These are phyloP conservation scores for Allophyes oxyacanthae DNA, from an alignment of 2,888 invertebrate species.

Conservation along the genomic window DNA sequence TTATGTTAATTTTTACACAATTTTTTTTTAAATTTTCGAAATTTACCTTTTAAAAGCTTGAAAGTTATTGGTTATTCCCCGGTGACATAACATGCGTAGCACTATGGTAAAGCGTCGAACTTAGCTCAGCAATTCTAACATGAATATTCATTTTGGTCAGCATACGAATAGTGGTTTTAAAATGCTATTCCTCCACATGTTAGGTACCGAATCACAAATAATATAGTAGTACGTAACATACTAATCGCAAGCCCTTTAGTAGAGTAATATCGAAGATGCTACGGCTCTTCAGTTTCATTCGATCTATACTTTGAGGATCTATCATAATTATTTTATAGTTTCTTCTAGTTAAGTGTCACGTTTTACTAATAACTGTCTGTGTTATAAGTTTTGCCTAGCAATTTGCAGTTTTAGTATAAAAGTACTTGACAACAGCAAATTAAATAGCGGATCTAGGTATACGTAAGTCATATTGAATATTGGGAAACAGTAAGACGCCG, in stretches of 20 bases:
- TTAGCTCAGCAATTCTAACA: constrained; percentile 55
- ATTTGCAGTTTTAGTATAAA: no score
- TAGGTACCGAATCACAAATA: constrained; percentile 33
- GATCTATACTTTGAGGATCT: no score
- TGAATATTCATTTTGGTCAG: constrained; percentile 56
- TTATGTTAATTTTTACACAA: constrained; percentile 29
- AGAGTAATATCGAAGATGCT: constrained; percentile 14
- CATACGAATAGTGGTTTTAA: constrained; percentile 46
- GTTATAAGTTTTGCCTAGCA: no score
- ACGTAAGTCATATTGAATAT: no score
- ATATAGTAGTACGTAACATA: constrained; percentile 23
- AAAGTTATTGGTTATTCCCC: constrained; percentile 52
- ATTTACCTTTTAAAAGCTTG: constrained; percentile 23
- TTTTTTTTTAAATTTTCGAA: constrained; percentile 34
- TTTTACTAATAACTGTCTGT: no score
- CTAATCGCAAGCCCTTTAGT: constrained; percentile 7
- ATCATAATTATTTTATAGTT: no score
- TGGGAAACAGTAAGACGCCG: no score
- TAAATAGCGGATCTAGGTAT: no score
- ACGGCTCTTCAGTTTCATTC: constrained; percentile 32
- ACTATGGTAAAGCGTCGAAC: constrained; percentile 40
- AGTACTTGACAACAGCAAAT: no score
- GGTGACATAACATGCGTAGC: constrained; percentile 56
- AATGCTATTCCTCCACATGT: constrained; percentile 42
- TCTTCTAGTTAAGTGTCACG: no score